These are phyloP conservation scores for Cataglyphis albicans DNA, from an alignment of 2,888 invertebrate species.

Conservation along the genomic window DNA sequence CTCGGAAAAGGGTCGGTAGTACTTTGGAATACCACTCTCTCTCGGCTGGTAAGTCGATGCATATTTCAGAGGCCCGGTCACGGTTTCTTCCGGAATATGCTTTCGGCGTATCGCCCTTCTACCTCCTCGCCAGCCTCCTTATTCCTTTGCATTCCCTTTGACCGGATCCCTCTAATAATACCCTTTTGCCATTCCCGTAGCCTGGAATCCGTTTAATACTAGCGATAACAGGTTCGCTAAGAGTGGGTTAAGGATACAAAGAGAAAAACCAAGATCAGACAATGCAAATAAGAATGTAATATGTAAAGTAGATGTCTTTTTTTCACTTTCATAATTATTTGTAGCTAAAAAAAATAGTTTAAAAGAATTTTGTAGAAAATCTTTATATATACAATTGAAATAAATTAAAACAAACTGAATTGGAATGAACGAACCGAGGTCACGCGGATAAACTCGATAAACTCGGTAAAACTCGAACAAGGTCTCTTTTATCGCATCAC, in stretches of 20 bases:
- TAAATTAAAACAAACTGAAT: background rate
- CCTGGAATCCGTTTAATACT: slow-evolving; percentile 76
- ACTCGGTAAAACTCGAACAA: background rate
- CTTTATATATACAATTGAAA: background rate
- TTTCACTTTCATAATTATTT: background rate
- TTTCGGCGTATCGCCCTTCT: slow-evolving; percentile 68
- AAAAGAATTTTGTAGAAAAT: background rate
- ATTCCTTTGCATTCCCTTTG: slow-evolving; percentile 78
- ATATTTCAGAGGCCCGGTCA: slow-evolving; percentile 77
- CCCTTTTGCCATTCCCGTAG: slow-evolving; percentile 74
- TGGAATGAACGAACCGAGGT: background rate
- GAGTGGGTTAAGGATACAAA: slow-evolving; percentile 58
- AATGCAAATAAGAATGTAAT: slow-evolving; percentile 59
- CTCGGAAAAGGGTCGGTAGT: slow-evolving; percentile 67
- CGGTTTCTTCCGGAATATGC: slow-evolving; percentile 77
- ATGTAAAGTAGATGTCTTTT: background rate
- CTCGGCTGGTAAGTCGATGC: slow-evolving; percentile 76
- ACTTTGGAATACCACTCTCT: slow-evolving; percentile 69
- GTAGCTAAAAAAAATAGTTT: background rate
- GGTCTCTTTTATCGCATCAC: slow-evolving; percentile 21
- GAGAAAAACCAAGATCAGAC: slow-evolving; percentile 36
- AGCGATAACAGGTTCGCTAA: slow-evolving; percentile 71
- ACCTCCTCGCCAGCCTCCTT: slow-evolving; percentile 46
- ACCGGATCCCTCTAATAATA: slow-evolving; percentile 78
- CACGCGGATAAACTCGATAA: background rate